phyloP scores from a whole-genome alignment of 2,113 vertebrate genomes.

The Oncorhynchus gorbuscha region DNA sequence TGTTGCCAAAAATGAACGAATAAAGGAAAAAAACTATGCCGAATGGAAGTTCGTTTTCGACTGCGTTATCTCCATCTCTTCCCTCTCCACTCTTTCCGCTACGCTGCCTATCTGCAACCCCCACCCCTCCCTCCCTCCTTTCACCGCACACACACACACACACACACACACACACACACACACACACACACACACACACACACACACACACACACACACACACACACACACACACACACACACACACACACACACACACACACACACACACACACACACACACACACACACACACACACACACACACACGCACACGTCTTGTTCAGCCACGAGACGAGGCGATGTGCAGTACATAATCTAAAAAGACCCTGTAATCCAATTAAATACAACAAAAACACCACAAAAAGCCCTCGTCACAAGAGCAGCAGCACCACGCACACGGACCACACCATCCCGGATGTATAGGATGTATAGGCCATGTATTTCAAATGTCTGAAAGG shows the following conservation, averaged over 20 bases:
- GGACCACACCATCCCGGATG: neutral
- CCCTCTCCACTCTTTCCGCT: conserved; percentile 73
- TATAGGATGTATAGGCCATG: neutral
- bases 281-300: conserved; percentile 27
- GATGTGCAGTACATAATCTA: conserved; percentile 65
- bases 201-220: neutral
- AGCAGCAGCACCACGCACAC: conserved; percentile 60
- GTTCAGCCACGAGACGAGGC: conserved; percentile 64
- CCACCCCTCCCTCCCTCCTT: conserved; percentile 49
- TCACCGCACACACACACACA: conserved; percentile 32
- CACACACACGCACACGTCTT: conserved; percentile 41
- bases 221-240: conserved; percentile 13
- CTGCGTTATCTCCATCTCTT: conserved; percentile 68
- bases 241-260: too few species aligned
- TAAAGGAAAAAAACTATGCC: conserved; percentile 45
- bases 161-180: conserved; percentile 22
- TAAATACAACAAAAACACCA: conserved; percentile 64
- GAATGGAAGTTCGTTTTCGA: conserved; percentile 69
- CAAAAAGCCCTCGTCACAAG: conserved; percentile 48
- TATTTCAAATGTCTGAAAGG: neutral
- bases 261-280: conserved; percentile 11
- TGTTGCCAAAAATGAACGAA: conserved; percentile 34
- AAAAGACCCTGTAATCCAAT: conserved; percentile 70
- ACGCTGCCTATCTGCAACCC: conserved; percentile 65
- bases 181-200: conserved; percentile 12